Conservation (phyloP, 1,140 invertebrate species). For the Sycobia sp. region DNA sequence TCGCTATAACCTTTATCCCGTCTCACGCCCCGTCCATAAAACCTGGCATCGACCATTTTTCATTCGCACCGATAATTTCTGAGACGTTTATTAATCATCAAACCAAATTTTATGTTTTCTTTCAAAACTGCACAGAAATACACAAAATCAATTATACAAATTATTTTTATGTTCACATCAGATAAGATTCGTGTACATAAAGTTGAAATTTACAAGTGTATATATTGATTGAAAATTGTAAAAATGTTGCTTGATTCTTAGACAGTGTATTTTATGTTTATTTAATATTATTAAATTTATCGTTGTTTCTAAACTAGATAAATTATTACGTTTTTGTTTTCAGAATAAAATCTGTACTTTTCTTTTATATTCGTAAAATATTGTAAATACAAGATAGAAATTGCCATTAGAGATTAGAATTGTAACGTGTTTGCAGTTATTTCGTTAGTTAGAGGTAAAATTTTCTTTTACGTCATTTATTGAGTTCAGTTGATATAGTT, state of each 20-base stretch:
- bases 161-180: conserved; percentile 1
- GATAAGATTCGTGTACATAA: background rate
- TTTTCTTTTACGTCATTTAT: background rate
- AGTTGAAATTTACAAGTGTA: conserved; percentile 9
- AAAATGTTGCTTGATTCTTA: conserved; percentile 16
- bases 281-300: too few relatives aligned
- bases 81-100: conserved; percentile 20
- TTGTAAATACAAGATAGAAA: too few relatives aligned
- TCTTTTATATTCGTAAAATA: too few relatives aligned
- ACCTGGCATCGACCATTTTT: conserved; percentile 29
- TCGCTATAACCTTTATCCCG: background rate
- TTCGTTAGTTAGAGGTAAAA: background rate
- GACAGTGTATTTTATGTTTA: conserved; percentile 1
- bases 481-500: background rate
- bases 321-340: too few relatives aligned
- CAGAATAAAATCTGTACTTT: too few relatives aligned
- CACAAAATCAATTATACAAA: conserved; percentile 22
- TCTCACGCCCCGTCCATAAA: conserved; percentile 12
- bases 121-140: conserved; percentile 24
- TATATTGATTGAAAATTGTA: conserved; percentile 4
- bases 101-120: conserved; percentile 17
- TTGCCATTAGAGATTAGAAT: too few relatives aligned
- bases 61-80: conserved; percentile 28
- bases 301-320: too few relatives aligned
- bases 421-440: too few relatives aligned